Percentiles rank a stretch among this genome's conserved stretches.
Evolutionary conservation across 2,113 vertebrate genomes (phyloP).

Genomic region (Nycticorax nycticorax): DNA sequence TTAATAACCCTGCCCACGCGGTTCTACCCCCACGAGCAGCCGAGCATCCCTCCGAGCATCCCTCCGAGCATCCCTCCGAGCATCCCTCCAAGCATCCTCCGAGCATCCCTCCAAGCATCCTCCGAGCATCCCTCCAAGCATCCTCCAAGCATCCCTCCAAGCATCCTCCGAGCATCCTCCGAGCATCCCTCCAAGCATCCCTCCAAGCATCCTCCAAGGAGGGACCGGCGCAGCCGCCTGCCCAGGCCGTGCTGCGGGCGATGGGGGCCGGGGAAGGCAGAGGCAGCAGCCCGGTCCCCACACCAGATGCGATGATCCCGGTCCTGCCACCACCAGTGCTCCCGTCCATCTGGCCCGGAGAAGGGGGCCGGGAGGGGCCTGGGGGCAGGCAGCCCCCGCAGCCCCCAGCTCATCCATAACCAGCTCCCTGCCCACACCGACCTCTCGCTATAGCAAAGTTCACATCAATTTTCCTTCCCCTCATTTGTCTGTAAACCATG

Average conservation of each 20-base stretch:
- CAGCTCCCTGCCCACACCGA: neutral
- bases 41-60: neutral
- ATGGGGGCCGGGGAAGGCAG: neutral
- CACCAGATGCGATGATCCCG: rapidly evolving
- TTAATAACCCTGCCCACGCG: neutral
- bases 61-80: neutral
- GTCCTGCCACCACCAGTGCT: neutral
- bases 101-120: no score
- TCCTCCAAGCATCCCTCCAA: no score
- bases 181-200: neutral
- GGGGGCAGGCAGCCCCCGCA: neutral
- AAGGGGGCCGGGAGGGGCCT: rapidly evolving
- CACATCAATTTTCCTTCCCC: conserved; percentile 69
- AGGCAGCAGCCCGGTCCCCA: rapidly evolving
- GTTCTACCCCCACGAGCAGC: rapidly evolving
- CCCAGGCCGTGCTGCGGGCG: rapidly evolving
- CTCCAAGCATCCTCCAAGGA: neutral
- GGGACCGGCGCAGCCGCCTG: rapidly evolving
- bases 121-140: neutral
- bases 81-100: neutral
- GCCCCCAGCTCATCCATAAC: neutral
- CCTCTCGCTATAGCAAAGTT: conserved; percentile 42
- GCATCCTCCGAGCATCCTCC: no score
- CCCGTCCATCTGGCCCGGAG: neutral
- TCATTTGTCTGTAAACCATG: conserved; percentile 74